Evolutionary conservation across 1,140 invertebrate species (phyloP), one percentile per base, ranked within the genome.

Genomic region (Lutraria rhynchaena): DNA sequence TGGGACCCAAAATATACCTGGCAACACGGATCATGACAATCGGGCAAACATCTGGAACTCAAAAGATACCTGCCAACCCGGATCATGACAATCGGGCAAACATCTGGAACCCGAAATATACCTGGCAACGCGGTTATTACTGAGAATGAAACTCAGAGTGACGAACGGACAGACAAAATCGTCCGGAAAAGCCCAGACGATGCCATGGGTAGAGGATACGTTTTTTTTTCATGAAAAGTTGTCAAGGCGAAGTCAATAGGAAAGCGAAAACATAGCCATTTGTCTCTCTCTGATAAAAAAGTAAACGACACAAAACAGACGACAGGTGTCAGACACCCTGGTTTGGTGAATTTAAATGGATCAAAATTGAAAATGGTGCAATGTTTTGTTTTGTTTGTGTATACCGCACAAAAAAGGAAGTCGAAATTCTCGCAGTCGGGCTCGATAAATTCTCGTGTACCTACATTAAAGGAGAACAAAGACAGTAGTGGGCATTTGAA

Each of bases 401-500:
- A 11, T 55, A n/a, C 7, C 53, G 24, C 53, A 55, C n/a, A n/a
- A n/a, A 53, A 55, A 55, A 55, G 24, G 15, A 55, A 55, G 22
- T 55, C 53, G 53, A 55, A 11, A 24, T 55, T 55, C 53, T 11
- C 22, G n/a, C 53, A 55, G n/a, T 55, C 53, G 7, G 53, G n/a
- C 53, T 55, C 53, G n/a, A 55, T n/a, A 5, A 55, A 55, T n/a
- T 55, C 24, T 55, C 11, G 53, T 24, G 24, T 55, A 11, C 24
- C 53, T 11, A 55, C 53, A 55, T n/a, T 55, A 46, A 9, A 19
- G 9, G 44, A 46, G 53, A 15, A 55, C 24, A 24, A 55, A 24
- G 22, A 5, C 22, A 55, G 53, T 22, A 55, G 53, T 55, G 53
- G 53, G 53, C 53, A 55, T 15, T 11, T 22, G 24, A 55, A n/a